Evolutionary conservation across 2,113 vertebrate species (phyloP).

Genomic region (Carettochelys insculpta): DNA sequence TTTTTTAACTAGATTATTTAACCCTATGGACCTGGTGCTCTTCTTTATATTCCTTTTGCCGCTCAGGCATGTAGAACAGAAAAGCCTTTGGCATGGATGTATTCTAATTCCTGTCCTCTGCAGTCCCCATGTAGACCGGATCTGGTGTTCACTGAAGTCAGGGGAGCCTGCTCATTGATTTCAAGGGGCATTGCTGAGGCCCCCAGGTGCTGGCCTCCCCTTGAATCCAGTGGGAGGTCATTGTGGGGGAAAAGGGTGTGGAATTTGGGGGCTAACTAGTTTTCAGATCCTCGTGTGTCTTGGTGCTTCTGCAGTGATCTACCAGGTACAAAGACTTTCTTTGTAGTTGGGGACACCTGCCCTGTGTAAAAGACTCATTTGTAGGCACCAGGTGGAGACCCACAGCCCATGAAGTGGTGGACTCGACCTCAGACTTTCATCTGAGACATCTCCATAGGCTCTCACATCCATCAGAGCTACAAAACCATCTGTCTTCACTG

Average conservation of each 20-base stretch:
- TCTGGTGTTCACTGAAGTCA: neutral
- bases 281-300: neutral
- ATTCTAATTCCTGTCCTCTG: neutral
- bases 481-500: neutral
- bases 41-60: neutral
- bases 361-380: neutral
- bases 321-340: neutral
- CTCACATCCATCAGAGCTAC: neutral
- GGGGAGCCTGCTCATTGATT: neutral
- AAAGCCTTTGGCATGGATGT: neutral
- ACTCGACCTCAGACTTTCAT: accelerated
- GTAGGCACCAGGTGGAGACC: neutral
- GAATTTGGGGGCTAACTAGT: neutral
- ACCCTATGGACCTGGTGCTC: neutral
- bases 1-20: neutral
- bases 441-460: accelerated
- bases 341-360: neutral
- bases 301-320: neutral
- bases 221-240: neutral
- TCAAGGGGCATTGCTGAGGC: neutral
- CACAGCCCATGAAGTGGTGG: neutral
- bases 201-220: neutral
- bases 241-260: neutral
- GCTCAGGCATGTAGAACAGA: neutral
- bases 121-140: neutral